Evolutionary conservation across 2,113 vertebrate species (phyloP).

Genomic region (Pachycephala philippinensis): DNA sequence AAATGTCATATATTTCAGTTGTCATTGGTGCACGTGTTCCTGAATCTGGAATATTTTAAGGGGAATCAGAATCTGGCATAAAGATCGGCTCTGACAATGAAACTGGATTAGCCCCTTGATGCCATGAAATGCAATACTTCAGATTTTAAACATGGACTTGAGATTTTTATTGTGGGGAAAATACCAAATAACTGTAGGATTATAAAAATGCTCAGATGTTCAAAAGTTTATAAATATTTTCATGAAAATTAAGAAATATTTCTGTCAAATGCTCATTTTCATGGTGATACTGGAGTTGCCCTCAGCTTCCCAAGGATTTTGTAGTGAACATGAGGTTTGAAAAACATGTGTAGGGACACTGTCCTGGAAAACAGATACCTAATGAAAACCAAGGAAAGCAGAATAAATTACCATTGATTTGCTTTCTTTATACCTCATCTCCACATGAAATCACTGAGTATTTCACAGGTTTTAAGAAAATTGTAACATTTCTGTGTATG

Average conservation of each 20-base stretch:
- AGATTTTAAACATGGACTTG: not conserved
- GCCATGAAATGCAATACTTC: not conserved
- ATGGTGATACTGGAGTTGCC: not conserved
- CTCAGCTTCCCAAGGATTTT: not conserved
- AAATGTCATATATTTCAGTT: not conserved
- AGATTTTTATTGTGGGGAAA: not conserved
- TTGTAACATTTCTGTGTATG: not conserved
- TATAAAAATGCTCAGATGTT: not conserved
- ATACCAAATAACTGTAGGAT: not conserved
- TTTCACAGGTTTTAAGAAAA: not conserved
- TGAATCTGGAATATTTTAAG: conserved; percentile 3
- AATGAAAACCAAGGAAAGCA: not conserved
- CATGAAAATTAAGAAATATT: not conserved
- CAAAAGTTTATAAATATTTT: not conserved
- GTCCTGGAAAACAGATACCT: not conserved
- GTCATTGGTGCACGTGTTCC: not conserved
- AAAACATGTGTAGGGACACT: not conserved
- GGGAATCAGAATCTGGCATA: not conserved
- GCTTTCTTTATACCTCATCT: not conserved
- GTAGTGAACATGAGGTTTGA: not conserved
- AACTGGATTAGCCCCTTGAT: not conserved
- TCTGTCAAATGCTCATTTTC: not conserved
- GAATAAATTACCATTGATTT: not conserved
- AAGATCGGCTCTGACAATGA: not conserved
- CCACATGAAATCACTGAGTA: not conserved